A percentile compares a stretch with the other conserved stretches of the same genome.
Conservation (phyloP, 92 coral and sea anemone species). For the Paramuricea clavata region DNA sequence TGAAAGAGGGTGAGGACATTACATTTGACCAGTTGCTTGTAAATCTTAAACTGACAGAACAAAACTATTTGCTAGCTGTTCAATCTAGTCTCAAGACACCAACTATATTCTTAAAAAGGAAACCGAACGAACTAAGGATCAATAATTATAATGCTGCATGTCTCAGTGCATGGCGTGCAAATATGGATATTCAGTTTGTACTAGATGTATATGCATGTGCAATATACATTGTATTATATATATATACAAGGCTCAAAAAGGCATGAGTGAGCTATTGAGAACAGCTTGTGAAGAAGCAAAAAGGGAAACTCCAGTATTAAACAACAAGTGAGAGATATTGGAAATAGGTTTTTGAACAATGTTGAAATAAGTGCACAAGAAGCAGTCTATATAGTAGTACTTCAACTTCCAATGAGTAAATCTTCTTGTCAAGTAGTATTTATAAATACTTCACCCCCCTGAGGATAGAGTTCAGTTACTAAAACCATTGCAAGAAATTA, state of each 20-base stretch:
- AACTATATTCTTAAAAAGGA: constrained; percentile 43
- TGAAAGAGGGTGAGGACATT: constrained; percentile 16
- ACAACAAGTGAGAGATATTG: constrained; percentile 69
- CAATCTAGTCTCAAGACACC: constrained; percentile 13
- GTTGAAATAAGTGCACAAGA: constrained; percentile 72
- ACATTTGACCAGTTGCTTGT: constrained; percentile 21
- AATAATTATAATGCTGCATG: constrained; percentile 53
- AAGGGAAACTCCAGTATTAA: constrained; percentile 54
- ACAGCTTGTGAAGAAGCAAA: constrained; percentile 63
- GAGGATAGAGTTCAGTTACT: constrained; percentile 30
- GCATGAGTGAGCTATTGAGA: constrained; percentile 66
- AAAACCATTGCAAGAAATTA: constrained; percentile 70
- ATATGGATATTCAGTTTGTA: constrained; percentile 64
- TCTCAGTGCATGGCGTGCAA: constrained; percentile 54
- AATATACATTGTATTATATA: constrained; percentile 45
- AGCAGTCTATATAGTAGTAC: constrained; percentile 64
- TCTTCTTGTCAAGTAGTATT: constrained; percentile 68
- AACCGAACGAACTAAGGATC: constrained; percentile 57
- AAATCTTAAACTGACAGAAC: constrained; percentile 26
- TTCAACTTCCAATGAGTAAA: constrained; percentile 66
- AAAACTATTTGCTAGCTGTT: constrained; percentile 22
- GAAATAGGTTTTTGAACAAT: constrained; percentile 60
- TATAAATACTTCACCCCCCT: constrained; percentile 65
- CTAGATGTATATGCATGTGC: constrained; percentile 72
- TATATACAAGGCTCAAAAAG: constrained; percentile 59